These are phyloP conservation scores for Argopecten irradians DNA, from an alignment of 1,140 invertebrate genomes.

Conservation along the genomic window DNA sequence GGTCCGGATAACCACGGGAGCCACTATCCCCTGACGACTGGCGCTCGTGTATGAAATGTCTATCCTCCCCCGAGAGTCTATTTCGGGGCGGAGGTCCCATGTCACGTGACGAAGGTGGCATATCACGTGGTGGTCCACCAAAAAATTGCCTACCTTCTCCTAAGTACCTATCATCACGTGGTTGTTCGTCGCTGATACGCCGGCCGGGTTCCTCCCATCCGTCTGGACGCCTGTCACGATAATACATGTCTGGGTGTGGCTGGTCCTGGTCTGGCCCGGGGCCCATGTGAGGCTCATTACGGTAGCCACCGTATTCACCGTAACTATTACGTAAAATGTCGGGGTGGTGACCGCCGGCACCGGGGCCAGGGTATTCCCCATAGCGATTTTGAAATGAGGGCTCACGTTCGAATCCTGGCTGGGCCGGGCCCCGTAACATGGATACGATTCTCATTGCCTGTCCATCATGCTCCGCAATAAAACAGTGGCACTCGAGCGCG, in stretches of 20 bases:
- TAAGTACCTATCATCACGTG: conserved; percentile 36
- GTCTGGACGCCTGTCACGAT: conserved; percentile 36
- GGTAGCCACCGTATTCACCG: conserved; percentile 60
- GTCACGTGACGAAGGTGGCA: not conserved
- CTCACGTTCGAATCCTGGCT: not conserved
- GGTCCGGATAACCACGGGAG: not conserved
- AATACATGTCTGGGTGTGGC: conserved; percentile 54
- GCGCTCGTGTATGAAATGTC: conserved; percentile 30
- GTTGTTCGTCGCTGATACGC: conserved; percentile 11
- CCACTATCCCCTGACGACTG: conserved; percentile 31
- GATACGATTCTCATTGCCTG: conserved; percentile 56
- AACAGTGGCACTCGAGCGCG: conserved; percentile 66
- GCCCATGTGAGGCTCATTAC: conserved; percentile 28
- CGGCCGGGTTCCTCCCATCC: conserved; percentile 29
- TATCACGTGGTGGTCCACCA: not conserved
- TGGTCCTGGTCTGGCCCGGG: conserved; percentile 35
- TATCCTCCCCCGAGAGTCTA: not conserved
- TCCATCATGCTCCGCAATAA: conserved; percentile 58
- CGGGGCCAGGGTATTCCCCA: conserved; percentile 1
- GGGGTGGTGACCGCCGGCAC: conserved; percentile 41
- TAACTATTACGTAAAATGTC: conserved; percentile 62
- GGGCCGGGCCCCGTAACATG: conserved; percentile 33
- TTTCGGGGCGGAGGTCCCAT: conserved; percentile 26
- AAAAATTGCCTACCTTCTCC: conserved; percentile 26
- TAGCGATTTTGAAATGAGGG: conserved; percentile 22